Base-by-base conservation (phyloP, 2,113 vertebrate genomes). In the Syrrhaptes paradoxus region DNA sequence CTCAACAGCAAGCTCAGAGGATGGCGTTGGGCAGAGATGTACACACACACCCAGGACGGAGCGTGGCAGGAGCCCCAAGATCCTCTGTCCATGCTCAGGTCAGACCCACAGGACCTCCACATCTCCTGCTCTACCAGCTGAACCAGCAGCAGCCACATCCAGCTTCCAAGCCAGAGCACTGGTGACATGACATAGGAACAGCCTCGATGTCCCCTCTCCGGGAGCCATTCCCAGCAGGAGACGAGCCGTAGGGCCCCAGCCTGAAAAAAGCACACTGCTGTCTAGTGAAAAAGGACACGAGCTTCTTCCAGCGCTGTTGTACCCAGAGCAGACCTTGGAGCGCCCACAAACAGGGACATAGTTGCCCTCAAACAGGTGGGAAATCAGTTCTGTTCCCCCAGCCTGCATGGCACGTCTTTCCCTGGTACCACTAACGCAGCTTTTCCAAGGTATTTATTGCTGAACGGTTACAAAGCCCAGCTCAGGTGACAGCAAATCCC, bases 401-500 rank as follows among this genome's bases (percentile, higher is more conserved):
- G 34, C 15, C 76, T 7, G 1, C 68, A 57, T 2, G 29, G 26
- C 20, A 28, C 20, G 2, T 26, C 63, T 41, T 81, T 72, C 61
- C 48, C 49, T 52, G 45, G 66, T 76, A 90, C 49, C 32, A 65
- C 49, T 76, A 59, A 58, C 13, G 13, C 82, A 83, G 62, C 43
- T 87, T 70, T 83, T 87, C 54, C 51, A 74, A 85, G 59, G 72
- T 75, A 86, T 36, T 95, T 83, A 67, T 21, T 83, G 79, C 57
- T 92, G 79, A 90, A 78, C 51, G 11, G 79, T 58, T 88, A 71
- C 52, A 93, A 94, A 89, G 68, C 76, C 49, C 70, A 86, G 85
- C 52, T 78, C 83, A 72, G 68, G 22, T 87, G 85, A 90, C 65
- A 86, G 83, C 41, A 87, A 90, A 91, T 81, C 90, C 70, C 92